Evolutionary conservation across 2,888 invertebrate species (phyloP), one percentile per base, ranked within the genome.

Genomic region (Drosophila barbarae): DNA sequence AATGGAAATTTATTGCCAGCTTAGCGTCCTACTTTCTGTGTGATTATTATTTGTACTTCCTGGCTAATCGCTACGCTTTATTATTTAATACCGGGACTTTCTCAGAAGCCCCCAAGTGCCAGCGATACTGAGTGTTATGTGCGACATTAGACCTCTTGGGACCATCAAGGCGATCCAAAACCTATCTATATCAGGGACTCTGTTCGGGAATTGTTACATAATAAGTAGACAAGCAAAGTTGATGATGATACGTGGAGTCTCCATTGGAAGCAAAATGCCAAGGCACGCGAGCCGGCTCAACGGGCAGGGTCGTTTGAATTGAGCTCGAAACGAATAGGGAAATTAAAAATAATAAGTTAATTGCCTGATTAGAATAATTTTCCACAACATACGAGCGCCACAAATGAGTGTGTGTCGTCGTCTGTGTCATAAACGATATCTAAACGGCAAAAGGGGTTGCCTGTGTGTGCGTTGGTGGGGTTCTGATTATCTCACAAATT

Each of bases 401-500:
- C 23, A 41, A 41, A 2, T 28, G 13, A 46, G 23, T 23, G 23
- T 21, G 50, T 55, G 32, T 53, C 23, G 18, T 58, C 38, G 28
- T 56, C 41, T 49, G 51, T 63, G 69, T 44, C 60, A 52, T 69
- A 71, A 69, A 69, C 44, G 53, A 53, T 67, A 76, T 76, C 65
- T 72, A 42, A 72, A 73, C 58, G 66, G 64, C 64, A 55, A 72
- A 18, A 15, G 34, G 44, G 59, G 47, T 42, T 52, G 60, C 26
- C 26, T 50, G 39, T 39, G 72, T 39, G 69, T 39, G 72, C 36
- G 69, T 61, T 59, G 61, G 57, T 39, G 80, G 61, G 74, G 47
- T 74, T 71, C 69, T 78, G 83, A 87, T 87, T 87, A 84, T 84
- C 77, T 79, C 78, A 79, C 74, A 76, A 83, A 85, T 82, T 74